These are phyloP conservation scores for Isaurus tuberculatus DNA, from an alignment of 92 coral and sea anemone genomes.

Conservation along the genomic window DNA sequence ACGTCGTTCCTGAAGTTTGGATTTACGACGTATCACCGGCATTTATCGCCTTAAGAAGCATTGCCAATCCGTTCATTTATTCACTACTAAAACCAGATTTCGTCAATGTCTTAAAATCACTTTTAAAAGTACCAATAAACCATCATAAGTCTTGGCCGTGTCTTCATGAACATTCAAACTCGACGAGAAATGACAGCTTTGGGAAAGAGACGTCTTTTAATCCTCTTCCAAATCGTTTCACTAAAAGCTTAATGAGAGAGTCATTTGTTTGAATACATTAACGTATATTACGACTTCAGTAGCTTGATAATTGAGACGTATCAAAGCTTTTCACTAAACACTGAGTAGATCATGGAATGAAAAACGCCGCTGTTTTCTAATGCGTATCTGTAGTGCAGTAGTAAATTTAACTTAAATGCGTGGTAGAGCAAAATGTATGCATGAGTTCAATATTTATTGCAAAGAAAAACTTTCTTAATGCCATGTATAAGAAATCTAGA, in stretches of 20 bases:
- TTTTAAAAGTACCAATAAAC: not conserved
- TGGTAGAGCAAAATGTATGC: too few relatives aligned
- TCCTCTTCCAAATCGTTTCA: not conserved
- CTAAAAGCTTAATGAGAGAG: not conserved
- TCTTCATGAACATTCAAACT: not conserved
- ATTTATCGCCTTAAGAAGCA: conserved; percentile 3
- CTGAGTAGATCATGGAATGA: too few relatives aligned
- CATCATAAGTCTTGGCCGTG: not conserved
- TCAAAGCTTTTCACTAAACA: too few relatives aligned
- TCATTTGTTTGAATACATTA: not conserved
- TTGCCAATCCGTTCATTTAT: conserved; percentile 27
- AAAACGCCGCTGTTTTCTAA: too few relatives aligned
- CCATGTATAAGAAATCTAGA: too few relatives aligned
- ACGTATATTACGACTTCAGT: too few relatives aligned
- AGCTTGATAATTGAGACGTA: too few relatives aligned
- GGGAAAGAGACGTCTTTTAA: not conserved
- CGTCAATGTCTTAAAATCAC: not conserved
- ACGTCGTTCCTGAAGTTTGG: conserved; percentile 27
- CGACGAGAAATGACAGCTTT: not conserved
- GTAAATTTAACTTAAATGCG: too few relatives aligned
- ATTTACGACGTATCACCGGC: conserved; percentile 25
- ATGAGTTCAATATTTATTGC: too few relatives aligned
- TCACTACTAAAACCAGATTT: conserved; percentile 45
- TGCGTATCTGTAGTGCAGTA: too few relatives aligned
- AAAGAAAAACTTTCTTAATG: too few relatives aligned